Evolutionary conservation across 2,113 vertebrate species (phyloP).

Genomic region (Lamprotornis superbus): DNA sequence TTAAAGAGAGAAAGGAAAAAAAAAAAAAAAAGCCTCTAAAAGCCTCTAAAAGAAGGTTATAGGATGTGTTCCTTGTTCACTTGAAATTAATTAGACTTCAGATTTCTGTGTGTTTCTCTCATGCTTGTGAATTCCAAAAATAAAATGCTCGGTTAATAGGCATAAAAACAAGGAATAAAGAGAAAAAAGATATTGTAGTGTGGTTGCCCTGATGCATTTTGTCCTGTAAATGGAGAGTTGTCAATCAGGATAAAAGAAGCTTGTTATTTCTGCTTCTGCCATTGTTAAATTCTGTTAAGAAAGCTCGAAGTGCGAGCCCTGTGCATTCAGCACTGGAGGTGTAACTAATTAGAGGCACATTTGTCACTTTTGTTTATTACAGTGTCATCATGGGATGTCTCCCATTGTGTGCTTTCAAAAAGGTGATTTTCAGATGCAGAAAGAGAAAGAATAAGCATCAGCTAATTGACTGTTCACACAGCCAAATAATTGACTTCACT

Average conservation of each 20-base stretch:
- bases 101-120: neutral
- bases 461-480: neutral
- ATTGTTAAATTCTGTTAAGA: neutral
- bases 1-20: neutral
- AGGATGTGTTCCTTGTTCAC: neutral
- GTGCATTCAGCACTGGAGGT: neutral
- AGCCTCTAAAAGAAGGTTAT: neutral
- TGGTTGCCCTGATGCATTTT: neutral
- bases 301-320: neutral
- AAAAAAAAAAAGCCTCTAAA: neutral
- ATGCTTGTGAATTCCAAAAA: neutral
- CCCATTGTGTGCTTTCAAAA: neutral
- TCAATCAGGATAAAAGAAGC: neutral
- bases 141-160: neutral
- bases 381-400: neutral
- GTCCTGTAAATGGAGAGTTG: neutral
- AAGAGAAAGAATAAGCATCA: neutral
- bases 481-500: neutral
- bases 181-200: neutral
- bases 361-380: neutral
- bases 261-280: neutral
- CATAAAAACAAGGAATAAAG: neutral
- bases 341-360: neutral
- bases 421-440: neutral
- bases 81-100: neutral